Conservation (phyloP, 2,113 vertebrate genomes). For the Lepus europaeus region DNA sequence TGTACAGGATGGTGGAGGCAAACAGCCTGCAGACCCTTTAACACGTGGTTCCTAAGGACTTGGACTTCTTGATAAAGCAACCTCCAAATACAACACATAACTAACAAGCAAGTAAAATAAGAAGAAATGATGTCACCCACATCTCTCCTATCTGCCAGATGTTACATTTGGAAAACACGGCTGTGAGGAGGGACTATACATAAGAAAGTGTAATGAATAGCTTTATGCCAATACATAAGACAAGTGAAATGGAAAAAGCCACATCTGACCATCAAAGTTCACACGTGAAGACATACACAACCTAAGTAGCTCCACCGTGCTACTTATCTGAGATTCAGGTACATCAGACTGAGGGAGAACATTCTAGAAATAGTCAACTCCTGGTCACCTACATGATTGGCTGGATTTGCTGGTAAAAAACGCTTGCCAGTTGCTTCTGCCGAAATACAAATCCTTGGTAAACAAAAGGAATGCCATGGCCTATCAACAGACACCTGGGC, state of each 20-base stretch:
- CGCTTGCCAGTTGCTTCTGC: neutral
- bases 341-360: neutral
- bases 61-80: neutral
- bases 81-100: neutral
- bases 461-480: constrained; percentile 13
- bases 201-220: constrained; percentile 30
- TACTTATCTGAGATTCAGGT: neutral
- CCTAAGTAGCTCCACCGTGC: neutral
- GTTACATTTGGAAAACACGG: neutral
- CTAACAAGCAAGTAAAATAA: constrained; percentile 31
- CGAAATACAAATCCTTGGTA: neutral
- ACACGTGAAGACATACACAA: constrained; percentile 18
- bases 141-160: neutral
- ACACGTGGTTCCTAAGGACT: neutral
- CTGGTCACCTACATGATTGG: neutral
- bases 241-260: constrained; percentile 36
- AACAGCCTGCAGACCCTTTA: neutral
- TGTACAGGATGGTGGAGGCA: neutral
- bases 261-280: neutral
- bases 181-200: constrained; percentile 35
- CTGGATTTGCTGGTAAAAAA: constrained; percentile 4
- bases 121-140: neutral
- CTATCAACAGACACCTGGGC: neutral
- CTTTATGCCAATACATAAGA: constrained; percentile 24
- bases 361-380: constrained; percentile 21